Conservation (phyloP, 2,797 vertebrate genomes). For the Nannoperca australis region DNA sequence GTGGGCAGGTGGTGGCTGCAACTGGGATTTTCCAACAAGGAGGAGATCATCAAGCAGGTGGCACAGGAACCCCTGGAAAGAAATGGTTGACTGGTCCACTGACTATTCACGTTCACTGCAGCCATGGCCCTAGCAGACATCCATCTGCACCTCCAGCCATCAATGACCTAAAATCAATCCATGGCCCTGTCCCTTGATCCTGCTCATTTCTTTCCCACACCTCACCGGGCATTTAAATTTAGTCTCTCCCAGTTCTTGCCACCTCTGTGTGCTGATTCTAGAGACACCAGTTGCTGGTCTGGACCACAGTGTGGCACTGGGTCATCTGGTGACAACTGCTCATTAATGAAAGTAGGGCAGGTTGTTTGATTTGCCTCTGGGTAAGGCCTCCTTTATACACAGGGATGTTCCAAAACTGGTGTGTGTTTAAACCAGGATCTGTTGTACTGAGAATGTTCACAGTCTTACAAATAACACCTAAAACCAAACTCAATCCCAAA, state of each 20-base stretch:
- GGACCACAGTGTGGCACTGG: constrained; percentile 20
- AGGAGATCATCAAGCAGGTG: constrained; percentile 46
- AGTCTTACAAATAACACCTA: not conserved
- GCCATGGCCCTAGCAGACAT: constrained; percentile 26
- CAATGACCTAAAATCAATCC: constrained; percentile 42
- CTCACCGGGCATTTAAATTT: constrained; percentile 37
- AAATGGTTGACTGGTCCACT: constrained; percentile 36
- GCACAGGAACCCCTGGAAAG: constrained; percentile 1
- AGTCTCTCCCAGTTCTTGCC: constrained; percentile 4
- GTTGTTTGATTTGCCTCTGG: constrained; percentile 32
- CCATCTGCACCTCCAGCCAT: constrained; percentile 51
- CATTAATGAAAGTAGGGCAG: constrained; percentile 51
- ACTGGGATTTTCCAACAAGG: constrained; percentile 44
- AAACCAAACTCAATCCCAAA: not conserved
- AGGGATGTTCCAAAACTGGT: not conserved
- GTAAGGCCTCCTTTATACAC: not conserved
- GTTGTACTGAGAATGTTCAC: not conserved
- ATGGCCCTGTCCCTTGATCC: not conserved
- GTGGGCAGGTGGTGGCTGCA: constrained; percentile 36
- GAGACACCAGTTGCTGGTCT: not conserved
- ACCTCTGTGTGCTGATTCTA: not conserved
- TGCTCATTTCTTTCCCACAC: constrained; percentile 8
- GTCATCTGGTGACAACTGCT: constrained; percentile 37
- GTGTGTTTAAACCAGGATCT: constrained; percentile 7
- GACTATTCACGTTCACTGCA: constrained; percentile 23